Base-by-base conservation (phyloP, 2,113 vertebrate genomes). In the Hemicordylus capensis region DNA sequence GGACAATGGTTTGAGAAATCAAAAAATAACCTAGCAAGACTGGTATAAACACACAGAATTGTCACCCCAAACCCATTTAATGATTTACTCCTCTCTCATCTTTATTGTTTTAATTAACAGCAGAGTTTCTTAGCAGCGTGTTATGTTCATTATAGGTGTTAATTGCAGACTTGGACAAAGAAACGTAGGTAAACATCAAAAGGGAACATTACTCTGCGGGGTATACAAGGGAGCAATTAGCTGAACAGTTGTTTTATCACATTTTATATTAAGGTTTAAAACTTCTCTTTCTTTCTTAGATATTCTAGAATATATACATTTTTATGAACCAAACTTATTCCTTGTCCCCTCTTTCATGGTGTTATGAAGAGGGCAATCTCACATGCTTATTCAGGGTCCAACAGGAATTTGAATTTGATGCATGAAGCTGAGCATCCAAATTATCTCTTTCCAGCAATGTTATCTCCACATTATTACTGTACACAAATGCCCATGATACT, bases 21-120 rank as follows among this genome's bases (percentile, higher is more conserved):
- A 10, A 37, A 17, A 11, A 28, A 56, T n/a, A 8, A 34, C 61
- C 48, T 11, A 20, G 28, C 74, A 26, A 51, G 42, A 39, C 20
- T 6, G 28, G 10, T 84, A 15, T 42, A 12, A 72, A 44, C 56
- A 74, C 6, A 42, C 9, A 39, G 46, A 11, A 59, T 46, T 56
- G 26, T 51, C 82, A 51, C 59, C 84, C 92, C 86, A 44, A 59
- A 17, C 81, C 14, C 74, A 86, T 81, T 83, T 58, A 64, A 87
- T 89, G n/a, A 85, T 87, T 90, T 92, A 85, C 82, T 92, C 92
- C 90, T 78, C 83, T 88, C 81, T 75, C 76, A 81, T 89, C 93
- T 84, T 84, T 90, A 92, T 89, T 83, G 90, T 92, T 92, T 93
- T 95, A 95, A 96, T 95, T 95, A 94, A 95, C 89, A 93, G 89